phyloP scores from a whole-genome alignment of 1,140 invertebrate species.

The Brachionus sp. region DNA sequence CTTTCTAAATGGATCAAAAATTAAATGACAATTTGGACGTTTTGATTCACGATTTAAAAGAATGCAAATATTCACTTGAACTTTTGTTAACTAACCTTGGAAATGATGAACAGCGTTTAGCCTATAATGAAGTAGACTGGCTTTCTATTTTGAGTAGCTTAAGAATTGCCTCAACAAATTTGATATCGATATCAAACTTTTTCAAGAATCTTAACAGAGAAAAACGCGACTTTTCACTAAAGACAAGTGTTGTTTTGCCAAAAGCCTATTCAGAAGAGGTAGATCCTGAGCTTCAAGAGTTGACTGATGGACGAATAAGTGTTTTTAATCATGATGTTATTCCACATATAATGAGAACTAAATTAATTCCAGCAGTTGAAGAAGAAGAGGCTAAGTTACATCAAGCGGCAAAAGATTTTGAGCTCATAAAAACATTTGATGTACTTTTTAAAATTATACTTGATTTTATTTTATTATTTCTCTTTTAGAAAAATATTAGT shows the following conservation, averaged over 20 bases:
- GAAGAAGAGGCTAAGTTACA: conserved; percentile 37
- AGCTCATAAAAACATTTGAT: conserved; percentile 8
- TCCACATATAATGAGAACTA: conserved; percentile 37
- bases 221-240: neutral
- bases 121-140: conserved; percentile 19
- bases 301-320: conserved; percentile 19
- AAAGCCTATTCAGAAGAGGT: conserved; percentile 33
- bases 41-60: conserved; percentile 40
- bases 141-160: conserved; percentile 2
- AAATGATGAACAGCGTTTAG: neutral
- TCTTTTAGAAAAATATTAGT: conserved; percentile 34
- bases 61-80: conserved; percentile 40
- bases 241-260: conserved; percentile 26
- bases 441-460: neutral
- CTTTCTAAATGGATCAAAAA: conserved; percentile 8
- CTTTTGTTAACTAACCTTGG: neutral
- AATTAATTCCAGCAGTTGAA: conserved; percentile 33
- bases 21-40: neutral
- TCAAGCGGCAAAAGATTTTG: conserved; percentile 40
- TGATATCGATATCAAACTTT: conserved; percentile 41
- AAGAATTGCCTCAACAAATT: conserved; percentile 37
- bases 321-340: conserved; percentile 46
- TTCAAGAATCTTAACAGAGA: conserved; percentile 8
- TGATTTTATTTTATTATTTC: neutral
- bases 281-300: conserved; percentile 26